phyloP scores from a whole-genome alignment of 2,888 invertebrate species.

The Plagodis dolabraria region DNA sequence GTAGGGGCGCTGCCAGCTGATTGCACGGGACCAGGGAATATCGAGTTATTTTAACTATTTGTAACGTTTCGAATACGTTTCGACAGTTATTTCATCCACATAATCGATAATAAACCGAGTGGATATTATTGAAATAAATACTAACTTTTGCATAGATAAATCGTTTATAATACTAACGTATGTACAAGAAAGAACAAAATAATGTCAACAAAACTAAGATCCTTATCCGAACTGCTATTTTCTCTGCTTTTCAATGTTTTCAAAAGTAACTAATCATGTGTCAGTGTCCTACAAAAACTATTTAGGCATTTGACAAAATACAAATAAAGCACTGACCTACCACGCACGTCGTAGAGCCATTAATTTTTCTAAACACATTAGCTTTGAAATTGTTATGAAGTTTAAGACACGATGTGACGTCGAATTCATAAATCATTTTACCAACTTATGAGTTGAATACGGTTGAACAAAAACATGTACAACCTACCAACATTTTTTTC shows the following conservation, averaged over 20 bases:
- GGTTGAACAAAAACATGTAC: too few species aligned
- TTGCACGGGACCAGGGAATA: conserved; percentile 29
- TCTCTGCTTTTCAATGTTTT: too few species aligned
- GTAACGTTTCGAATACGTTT: background rate
- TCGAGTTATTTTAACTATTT: background rate
- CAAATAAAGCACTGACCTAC: conserved; percentile 15
- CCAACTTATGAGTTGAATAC: conserved; percentile 26
- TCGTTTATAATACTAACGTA: too few species aligned
- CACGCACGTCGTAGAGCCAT: conserved; percentile 17
- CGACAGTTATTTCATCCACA: too few species aligned
- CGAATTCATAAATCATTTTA: conserved; percentile 37
- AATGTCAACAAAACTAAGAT: too few species aligned
- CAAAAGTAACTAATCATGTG: too few species aligned
- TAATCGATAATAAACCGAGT: too few species aligned
- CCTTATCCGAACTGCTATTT: too few species aligned
- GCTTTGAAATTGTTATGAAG: conserved; percentile 31
- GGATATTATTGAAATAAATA: too few species aligned
- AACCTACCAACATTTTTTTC: conserved; percentile 35
- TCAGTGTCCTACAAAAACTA: too few species aligned
- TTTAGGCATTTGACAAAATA: background rate
- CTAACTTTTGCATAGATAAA: too few species aligned
- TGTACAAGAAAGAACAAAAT: too few species aligned
- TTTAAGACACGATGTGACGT: conserved; percentile 29
- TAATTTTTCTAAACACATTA: conserved; percentile 23
- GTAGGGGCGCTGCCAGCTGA: conserved; percentile 43